These are phyloP conservation scores for Temnothorax ravouxi DNA, from an alignment of 2,888 invertebrate genomes.

Conservation along the genomic window DNA sequence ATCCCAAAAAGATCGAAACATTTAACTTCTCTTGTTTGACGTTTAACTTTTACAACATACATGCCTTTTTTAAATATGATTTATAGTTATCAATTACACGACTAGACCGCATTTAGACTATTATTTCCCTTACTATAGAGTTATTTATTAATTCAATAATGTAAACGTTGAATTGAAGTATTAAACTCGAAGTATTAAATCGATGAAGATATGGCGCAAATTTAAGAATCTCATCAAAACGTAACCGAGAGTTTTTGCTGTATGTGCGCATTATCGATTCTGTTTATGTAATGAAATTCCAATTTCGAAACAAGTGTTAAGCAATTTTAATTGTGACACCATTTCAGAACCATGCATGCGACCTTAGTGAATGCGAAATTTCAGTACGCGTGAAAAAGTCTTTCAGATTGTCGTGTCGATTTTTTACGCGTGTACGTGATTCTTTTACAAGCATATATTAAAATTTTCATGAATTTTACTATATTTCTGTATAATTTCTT, in stretches of 20 bases:
- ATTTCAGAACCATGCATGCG: slow-evolving; percentile 51
- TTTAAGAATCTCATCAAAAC: slow-evolving; percentile 29
- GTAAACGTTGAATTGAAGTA: background rate
- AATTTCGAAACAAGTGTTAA: slow-evolving; percentile 62
- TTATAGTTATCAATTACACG: background rate
- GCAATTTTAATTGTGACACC: slow-evolving; percentile 33
- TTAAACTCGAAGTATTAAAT: background rate
- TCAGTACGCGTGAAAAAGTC: slow-evolving; percentile 58
- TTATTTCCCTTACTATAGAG: background rate
- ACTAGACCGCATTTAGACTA: background rate
- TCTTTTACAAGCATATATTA: background rate
- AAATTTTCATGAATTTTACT: background rate
- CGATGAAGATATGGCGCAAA: background rate
- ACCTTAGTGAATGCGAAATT: slow-evolving; percentile 6
- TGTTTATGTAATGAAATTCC: slow-evolving; percentile 57
- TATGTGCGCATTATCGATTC: slow-evolving; percentile 54
- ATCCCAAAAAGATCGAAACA: background rate
- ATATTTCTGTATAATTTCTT: background rate
- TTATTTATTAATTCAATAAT: background rate
- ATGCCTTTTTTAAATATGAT: background rate
- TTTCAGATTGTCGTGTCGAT: slow-evolving; percentile 23
- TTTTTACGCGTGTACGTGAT: slow-evolving; percentile 10
- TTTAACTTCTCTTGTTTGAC: background rate
- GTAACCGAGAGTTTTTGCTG: slow-evolving; percentile 56
- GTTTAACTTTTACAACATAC: background rate